These are phyloP conservation scores for Lochmaea crataegi DNA, from an alignment of 2,888 invertebrate species.

Conservation along the genomic window DNA sequence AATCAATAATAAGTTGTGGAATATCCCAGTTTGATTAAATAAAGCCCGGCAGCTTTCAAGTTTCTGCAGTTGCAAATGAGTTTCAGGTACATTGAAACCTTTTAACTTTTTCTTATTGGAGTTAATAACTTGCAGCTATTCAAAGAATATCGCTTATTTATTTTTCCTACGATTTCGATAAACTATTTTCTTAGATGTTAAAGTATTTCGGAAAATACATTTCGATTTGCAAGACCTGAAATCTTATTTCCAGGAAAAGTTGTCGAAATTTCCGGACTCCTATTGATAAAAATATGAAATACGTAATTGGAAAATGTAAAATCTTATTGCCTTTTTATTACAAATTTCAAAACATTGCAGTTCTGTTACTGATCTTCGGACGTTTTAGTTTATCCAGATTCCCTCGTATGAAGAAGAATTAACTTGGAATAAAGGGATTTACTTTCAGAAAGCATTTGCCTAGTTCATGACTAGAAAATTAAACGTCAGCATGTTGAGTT, in stretches of 20 bases:
- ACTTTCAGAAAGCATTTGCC: background rate
- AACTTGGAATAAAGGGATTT: background rate
- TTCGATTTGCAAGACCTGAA: slow-evolving; percentile 23
- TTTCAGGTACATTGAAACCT: background rate
- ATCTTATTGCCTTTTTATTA: background rate
- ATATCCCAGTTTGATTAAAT: too few relatives aligned
- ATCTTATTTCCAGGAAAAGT: slow-evolving; percentile 25
- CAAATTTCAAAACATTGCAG: background rate
- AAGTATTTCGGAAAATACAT: slow-evolving; percentile 9
- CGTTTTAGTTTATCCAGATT: background rate
- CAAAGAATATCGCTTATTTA: slow-evolving; percentile 3
- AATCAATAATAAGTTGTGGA: background rate
- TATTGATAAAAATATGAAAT: slow-evolving; percentile 26
- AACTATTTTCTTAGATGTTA: slow-evolving; percentile 11
- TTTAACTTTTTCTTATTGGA: background rate
- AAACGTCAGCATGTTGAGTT: slow-evolving; percentile 17
- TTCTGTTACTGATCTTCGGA: background rate
- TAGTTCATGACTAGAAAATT: slow-evolving; percentile 15
- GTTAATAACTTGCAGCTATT: background rate
- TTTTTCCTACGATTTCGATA: background rate
- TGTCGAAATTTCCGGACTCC: slow-evolving; percentile 21
- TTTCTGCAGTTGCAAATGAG: slow-evolving; percentile 3
- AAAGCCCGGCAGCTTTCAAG: too few relatives aligned
- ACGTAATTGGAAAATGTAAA: slow-evolving; percentile 17
- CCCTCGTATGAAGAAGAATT: background rate